Conservation (phyloP, 1,140 invertebrate genomes). For the Leptinotarsa undecemlineata region DNA sequence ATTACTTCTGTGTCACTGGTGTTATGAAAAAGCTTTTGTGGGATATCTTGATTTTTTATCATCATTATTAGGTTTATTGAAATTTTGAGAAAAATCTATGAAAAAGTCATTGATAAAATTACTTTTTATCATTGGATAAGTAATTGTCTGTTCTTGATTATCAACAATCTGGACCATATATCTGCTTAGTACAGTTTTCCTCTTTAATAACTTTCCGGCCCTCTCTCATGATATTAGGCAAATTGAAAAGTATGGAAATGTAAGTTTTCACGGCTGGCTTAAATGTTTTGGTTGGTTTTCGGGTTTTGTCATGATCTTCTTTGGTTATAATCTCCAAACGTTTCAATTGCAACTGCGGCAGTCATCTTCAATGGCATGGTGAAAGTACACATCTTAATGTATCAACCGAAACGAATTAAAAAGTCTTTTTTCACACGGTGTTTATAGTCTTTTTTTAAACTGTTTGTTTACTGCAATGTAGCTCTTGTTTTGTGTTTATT, state of each 20-base stretch:
- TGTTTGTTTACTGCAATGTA: too few relatives aligned
- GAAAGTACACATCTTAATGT: neutral
- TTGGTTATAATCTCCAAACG: too few relatives aligned
- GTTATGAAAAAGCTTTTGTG: constrained; percentile 5
- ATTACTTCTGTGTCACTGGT: constrained; percentile 14
- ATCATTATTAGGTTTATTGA: constrained; percentile 12
- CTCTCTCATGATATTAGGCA: neutral
- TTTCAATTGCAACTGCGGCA: too few relatives aligned
- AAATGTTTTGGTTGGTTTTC: too few relatives aligned
- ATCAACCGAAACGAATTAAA: neutral
- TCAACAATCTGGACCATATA: constrained; percentile 1
- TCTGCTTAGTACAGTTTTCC: constrained; percentile 6
- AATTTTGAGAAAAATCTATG: neutral
- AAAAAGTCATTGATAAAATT: too few relatives aligned
- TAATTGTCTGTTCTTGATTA: constrained; percentile 14
- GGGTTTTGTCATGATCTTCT: too few relatives aligned
- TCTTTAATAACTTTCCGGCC: constrained; percentile 7
- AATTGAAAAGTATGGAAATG: neutral
- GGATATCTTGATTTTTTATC: constrained; percentile 4
- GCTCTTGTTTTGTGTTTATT: too few relatives aligned
- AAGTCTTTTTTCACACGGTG: neutral
- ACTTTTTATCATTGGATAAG: neutral
- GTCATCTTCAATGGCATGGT: neutral
- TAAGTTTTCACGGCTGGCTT: too few relatives aligned
- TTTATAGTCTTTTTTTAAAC: too few relatives aligned